Conservation (phyloP, 37 sponge, comb jelly and placozoan species). For the Hormiphora californensis region DNA sequence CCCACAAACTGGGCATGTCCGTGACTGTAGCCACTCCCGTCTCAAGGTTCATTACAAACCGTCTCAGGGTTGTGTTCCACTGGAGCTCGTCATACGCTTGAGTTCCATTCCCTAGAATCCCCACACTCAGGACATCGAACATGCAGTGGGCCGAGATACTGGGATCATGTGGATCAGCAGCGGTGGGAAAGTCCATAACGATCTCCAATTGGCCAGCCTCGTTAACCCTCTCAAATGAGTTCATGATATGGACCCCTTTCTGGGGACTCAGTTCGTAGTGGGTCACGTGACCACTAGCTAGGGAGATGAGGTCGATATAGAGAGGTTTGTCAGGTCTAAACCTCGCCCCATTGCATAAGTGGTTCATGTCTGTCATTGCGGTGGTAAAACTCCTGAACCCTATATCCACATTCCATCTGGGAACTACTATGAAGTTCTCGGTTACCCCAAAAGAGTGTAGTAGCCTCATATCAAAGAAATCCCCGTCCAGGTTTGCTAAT, state of each 20-base stretch:
- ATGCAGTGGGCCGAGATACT: background rate
- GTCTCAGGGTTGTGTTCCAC: slow-evolving; percentile 6
- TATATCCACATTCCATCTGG: slow-evolving; percentile 17
- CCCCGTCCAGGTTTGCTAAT: background rate
- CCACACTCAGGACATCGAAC: background rate
- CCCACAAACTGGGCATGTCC: background rate
- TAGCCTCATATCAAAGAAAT: background rate
- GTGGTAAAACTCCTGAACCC: background rate
- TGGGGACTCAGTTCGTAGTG: background rate
- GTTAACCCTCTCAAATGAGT: slow-evolving; percentile 28
- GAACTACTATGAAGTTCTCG: slow-evolving; percentile 18
- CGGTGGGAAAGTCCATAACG: slow-evolving; percentile 12
- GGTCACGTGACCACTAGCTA: background rate
- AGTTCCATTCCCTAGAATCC: background rate
- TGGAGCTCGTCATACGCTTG: background rate
- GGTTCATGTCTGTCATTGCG: background rate
- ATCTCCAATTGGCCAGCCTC: background rate
- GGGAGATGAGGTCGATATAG: slow-evolving; percentile 23
- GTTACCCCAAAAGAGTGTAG: slow-evolving; percentile 4
- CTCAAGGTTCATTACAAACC: background rate
- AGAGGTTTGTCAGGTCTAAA: background rate
- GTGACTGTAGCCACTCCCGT: background rate
- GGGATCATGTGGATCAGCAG: background rate
- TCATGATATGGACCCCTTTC: slow-evolving; percentile 3
- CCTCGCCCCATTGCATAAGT: background rate